Percentiles rank a stretch among this genome's conserved stretches.
Conservation (phyloP, 2,888 invertebrate genomes). For the Coecobrya sp. region DNA sequence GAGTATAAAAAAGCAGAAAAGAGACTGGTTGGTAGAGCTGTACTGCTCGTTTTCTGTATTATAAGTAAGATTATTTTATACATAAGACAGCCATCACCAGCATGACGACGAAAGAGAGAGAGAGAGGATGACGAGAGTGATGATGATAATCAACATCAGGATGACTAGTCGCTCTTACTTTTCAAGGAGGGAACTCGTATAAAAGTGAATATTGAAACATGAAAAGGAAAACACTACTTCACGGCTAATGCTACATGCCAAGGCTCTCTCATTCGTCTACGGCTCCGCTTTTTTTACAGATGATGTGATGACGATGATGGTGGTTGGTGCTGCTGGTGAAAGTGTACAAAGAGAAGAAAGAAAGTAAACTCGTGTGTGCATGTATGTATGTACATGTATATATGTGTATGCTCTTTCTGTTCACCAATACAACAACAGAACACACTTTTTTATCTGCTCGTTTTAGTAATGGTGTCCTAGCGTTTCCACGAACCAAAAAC, state of each 20-base stretch:
- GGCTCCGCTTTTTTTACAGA: not conserved
- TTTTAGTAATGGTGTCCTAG: slow-evolving; percentile 25
- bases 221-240: slow-evolving; percentile 39
- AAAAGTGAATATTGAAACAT: slow-evolving; percentile 65
- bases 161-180: slow-evolving; percentile 15
- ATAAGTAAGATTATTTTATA: not conserved
- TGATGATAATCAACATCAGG: slow-evolving; percentile 24
- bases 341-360: not conserved
- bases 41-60: not conserved
- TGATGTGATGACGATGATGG: not conserved
- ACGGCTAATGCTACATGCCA: not conserved
- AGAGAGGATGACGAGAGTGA: not conserved
- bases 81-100: not conserved
- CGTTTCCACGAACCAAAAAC: slow-evolving; percentile 24
- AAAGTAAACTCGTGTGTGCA: slow-evolving; percentile 6
- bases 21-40: too few species aligned
- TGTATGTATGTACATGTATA: too few species aligned
- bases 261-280: not conserved
- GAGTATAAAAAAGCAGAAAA: not conserved
- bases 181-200: slow-evolving; percentile 20
- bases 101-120: not conserved
- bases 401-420: slow-evolving; percentile 10
- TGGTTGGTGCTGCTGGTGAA: not conserved
- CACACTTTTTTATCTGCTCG: not conserved
- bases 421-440: slow-evolving; percentile 20